phyloP scores from a whole-genome alignment of 2,797 vertebrate species.

The Sebastolobus alascanus region DNA sequence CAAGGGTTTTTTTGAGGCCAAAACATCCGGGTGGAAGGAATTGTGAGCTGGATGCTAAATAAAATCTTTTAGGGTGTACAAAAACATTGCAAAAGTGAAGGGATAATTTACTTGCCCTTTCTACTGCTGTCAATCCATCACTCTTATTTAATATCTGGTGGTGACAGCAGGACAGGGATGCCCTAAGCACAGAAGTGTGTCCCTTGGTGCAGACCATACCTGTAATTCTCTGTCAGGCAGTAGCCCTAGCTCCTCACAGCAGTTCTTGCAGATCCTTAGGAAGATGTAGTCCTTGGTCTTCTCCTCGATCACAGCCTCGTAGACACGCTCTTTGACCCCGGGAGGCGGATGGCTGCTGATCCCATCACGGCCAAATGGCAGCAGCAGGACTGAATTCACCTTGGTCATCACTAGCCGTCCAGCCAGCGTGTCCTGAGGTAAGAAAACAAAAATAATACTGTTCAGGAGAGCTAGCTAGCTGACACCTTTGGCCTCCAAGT shows the following conservation, averaged over 20 bases:
- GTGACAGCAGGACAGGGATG: background rate
- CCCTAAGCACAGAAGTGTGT: background rate
- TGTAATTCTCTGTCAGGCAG: constrained; percentile 94
- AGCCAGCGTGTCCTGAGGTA: constrained; percentile 91
- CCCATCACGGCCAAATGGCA: constrained; percentile 93
- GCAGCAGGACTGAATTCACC: constrained; percentile 97
- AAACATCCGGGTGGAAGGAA: background rate
- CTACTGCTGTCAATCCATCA: background rate
- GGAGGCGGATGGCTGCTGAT: constrained; percentile 88
- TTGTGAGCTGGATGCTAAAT: background rate
- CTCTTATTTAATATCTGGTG: background rate
- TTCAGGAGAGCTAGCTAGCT: background rate
- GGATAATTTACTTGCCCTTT: background rate
- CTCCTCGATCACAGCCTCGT: constrained; percentile 97
- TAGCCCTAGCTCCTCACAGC: constrained; percentile 95
- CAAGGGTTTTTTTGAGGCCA: constrained; percentile 16
- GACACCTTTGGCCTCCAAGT: background rate
- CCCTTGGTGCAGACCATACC: constrained; percentile 78
- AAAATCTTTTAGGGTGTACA: background rate
- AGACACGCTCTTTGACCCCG: constrained; percentile 97
- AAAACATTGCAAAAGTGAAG: background rate
- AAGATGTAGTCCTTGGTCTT: constrained; percentile 99
- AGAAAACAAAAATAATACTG: background rate
- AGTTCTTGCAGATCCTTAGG: constrained; percentile 96
- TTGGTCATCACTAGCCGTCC: constrained; percentile 99